Base-by-base conservation (phyloP, 1,140 invertebrate species). In the Papilio aristodemus region DNA sequence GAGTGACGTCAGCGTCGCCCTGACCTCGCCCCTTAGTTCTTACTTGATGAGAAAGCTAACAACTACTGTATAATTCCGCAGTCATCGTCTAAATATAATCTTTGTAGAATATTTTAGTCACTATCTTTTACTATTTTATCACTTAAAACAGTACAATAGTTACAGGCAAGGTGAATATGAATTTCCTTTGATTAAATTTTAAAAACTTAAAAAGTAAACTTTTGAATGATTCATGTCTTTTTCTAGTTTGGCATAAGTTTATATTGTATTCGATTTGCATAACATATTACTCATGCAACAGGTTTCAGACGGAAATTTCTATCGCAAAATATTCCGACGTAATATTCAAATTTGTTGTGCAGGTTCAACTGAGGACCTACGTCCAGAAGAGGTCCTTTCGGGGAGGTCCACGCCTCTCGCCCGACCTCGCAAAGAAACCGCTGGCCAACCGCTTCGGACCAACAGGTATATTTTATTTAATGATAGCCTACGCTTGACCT, bases 361-460 rank as follows among this genome's bases (percentile, higher is more conserved):
- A 91, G 90, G 87, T 67, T 92, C 90, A 8, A 84, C 91, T 10
- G 91, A 92, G 72, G 91, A 92, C 38, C 71, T 92, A 8, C 86
- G 83, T 17, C 76, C 80, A 14, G 90, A 88, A 75, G 88, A 91
- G 27, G 85, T 91, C 14, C 63, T 91, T 64, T 92, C 91, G 1
- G 91, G 91, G 3, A 77, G 91, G 67, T 92, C 91, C 11, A 92
- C 91, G 19, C 91, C 91, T n/a, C 85, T 92, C 67, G 91, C 91
- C 4, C 70, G 91, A 62, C 91, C 91, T 14, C 83, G 91, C 22
- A 92, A 92, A 74, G 90, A 92, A 70, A 81, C 86, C 0, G 79
- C 83, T 6, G 90, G 89, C 1, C 89, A 91, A 64, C 91, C 90
- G 8, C 73, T 92, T 14, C 82, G 91, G 25, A 86, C 86, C 11